Evolutionary conservation across 2,113 vertebrate species (phyloP).

Genomic region (Oxyura jamaicensis): DNA sequence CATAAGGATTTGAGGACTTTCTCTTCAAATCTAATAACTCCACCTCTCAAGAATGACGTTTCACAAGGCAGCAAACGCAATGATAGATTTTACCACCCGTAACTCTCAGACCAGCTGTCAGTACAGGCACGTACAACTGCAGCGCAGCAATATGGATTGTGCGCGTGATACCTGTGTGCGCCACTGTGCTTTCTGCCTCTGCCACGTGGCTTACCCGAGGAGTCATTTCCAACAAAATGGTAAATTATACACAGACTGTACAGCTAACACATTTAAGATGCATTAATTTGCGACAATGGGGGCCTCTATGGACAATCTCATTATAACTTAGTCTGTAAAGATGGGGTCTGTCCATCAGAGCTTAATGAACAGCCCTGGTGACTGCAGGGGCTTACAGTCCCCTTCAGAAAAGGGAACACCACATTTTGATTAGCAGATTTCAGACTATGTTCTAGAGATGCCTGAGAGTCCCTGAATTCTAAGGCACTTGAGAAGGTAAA

Average conservation of each 20-base stretch:
- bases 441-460: background rate
- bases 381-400: background rate
- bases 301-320: background rate
- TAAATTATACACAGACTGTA: background rate
- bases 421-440: background rate
- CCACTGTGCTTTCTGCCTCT: background rate
- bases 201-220: background rate
- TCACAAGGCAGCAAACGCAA: background rate
- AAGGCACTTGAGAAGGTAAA: background rate
- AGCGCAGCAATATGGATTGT: background rate
- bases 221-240: background rate
- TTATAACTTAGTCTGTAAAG: background rate
- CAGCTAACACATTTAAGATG: background rate
- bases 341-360: background rate
- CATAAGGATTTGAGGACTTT: background rate
- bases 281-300: background rate
- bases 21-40: background rate
- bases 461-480: background rate
- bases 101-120: background rate
- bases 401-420: background rate
- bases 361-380: background rate
- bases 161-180: fast-evolving
- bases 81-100: fast-evolving
- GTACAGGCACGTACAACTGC: background rate
- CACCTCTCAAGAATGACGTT: background rate